Base-by-base conservation (phyloP, 2,797 vertebrate species). In the Discoglossus pictus region DNA sequence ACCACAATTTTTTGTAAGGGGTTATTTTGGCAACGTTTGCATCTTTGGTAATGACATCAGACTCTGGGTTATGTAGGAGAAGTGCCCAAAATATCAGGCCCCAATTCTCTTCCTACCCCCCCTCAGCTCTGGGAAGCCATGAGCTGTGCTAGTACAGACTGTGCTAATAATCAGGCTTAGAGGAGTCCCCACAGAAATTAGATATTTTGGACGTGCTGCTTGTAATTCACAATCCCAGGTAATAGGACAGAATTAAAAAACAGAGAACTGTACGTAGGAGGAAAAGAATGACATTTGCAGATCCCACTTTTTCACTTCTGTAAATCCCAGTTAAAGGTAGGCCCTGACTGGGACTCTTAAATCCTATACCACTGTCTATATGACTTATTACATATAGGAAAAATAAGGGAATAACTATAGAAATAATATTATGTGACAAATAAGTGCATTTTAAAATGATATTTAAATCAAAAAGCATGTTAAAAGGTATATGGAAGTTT, bases 31-130 rank as follows among this genome's bases (percentile, higher is more conserved):
- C 65, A 51, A 34, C 2, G 46, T 42, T 52, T 51, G 65, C 36
- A 35, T 21, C 36, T 68, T 51, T 68, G 65, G 65, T 61, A 52
- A 61, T 68, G 65, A 68, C 55, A 68, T 68, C 65, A 68, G 65
- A 9, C 16, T 59, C 55, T 59, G 63, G 62, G 50, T 46, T 55
- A 55, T 55, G 62, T 55, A 10, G 24, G 48, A 21, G 21, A 50
- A 47, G 44, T 25, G 43, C 44, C 53, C 34, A 55, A 54, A 56
- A 47, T 35, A 55, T 65, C 31, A 53, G 18, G 4, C 8, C n/a
- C n/a, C n/a, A n/a, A n/a, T n/a, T n/a, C 20, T 47, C n/a, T 13
- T 5, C 44, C 38, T 9, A 35, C 43, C 15, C 21, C 50, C 36
- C 43, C 17, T 39, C 40, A 43, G 58, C 65, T 68, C 55, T 46